Conservation (phyloP, 2,888 invertebrate species). For the Morinoia aosen region DNA sequence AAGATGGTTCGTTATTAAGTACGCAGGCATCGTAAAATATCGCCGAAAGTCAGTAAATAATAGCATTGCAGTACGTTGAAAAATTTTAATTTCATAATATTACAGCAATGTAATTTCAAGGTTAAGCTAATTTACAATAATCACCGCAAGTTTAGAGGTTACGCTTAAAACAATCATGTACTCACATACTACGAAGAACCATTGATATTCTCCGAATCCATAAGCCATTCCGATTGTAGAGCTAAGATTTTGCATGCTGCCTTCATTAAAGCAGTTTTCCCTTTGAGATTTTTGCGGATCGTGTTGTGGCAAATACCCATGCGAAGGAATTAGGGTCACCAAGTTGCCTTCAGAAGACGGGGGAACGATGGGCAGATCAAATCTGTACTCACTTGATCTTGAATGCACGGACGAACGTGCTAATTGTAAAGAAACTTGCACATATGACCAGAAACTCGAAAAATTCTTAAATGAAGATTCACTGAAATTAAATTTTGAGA, state of each 20-base stretch:
- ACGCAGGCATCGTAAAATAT: too few relatives aligned
- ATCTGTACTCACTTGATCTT: not conserved
- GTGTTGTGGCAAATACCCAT: not conserved
- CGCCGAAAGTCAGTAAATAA: too few relatives aligned
- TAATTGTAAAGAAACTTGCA: conserved; percentile 1
- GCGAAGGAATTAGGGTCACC: not conserved
- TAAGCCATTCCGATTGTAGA: not conserved
- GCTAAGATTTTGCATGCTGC: not conserved
- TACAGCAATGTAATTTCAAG: not conserved
- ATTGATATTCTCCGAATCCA: not conserved
- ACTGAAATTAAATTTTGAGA: not conserved
- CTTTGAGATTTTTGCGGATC: not conserved
- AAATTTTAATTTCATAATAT: too few relatives aligned
- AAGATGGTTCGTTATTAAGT: not conserved
- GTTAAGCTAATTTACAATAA: too few relatives aligned
- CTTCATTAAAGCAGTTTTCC: not conserved
- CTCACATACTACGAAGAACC: not conserved
- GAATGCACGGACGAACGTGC: not conserved
- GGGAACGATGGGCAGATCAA: not conserved
- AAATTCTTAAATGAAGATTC: not conserved
- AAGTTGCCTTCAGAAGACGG: not conserved
- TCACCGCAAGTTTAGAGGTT: too few relatives aligned
- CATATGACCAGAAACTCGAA: not conserved
- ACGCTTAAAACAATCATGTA: not conserved
- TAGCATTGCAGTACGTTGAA: too few relatives aligned